phyloP scores from a whole-genome alignment of 1,140 invertebrate species.

The Eumaeus atala region DNA sequence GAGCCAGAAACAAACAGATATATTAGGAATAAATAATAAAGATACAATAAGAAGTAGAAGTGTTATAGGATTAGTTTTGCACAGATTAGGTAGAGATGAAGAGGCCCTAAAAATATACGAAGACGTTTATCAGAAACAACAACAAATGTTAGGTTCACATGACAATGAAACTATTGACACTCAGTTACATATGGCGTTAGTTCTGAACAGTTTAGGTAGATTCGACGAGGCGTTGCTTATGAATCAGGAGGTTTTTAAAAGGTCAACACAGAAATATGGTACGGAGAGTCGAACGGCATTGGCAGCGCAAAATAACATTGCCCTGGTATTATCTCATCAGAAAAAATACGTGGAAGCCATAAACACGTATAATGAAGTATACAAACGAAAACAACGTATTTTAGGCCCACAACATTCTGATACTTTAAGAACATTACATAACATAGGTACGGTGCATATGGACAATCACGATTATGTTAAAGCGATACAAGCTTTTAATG shows the following conservation, averaged over 20 bases:
- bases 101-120: neutral
- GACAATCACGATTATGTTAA: neutral
- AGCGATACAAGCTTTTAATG: neutral
- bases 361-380: constrained; percentile 9
- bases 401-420: constrained; percentile 7
- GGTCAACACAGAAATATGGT: neutral
- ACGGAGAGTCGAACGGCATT: neutral
- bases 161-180: neutral
- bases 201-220: neutral
- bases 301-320: constrained; percentile 6
- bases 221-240: neutral
- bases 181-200: constrained; percentile 3
- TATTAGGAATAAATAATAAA: neutral
- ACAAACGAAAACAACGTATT: constrained; percentile 6
- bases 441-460: neutral
- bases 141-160: neutral
- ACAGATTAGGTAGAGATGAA: constrained; percentile 1
- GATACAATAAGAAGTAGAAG: neutral
- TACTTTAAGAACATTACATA: constrained; percentile 9
- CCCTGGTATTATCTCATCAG: constrained; percentile 1
- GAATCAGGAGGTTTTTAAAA: neutral
- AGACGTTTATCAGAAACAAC: constrained; percentile 4
- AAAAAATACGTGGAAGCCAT: constrained; percentile 8
- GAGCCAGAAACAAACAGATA: neutral
- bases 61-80: neutral